Base-by-base conservation (phyloP, 2,888 invertebrate genomes). In the Carabus problematicus region DNA sequence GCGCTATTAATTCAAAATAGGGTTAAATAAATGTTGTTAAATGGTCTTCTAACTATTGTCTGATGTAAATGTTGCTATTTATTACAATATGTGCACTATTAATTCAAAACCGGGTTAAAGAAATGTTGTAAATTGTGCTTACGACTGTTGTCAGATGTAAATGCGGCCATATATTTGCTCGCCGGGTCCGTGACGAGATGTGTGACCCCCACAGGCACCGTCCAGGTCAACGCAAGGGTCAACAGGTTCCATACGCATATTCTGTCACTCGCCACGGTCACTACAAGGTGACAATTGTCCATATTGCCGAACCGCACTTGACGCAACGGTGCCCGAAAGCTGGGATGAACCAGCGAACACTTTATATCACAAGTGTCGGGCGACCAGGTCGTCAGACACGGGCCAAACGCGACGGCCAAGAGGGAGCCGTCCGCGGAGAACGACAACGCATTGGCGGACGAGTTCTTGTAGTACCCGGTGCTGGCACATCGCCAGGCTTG, bases 391-490 rank as follows among this genome's bases (percentile, higher is more conserved):
- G 92, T 93, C 55, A 92, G 78, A 8, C 85, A 85, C 18, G 86
- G 82, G 39, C 84, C 87, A 81, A 90, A 93, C 8, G 87, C 87
- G 11, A 90, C 89, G 4, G 88, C 91, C 49, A 94, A 77, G 19
- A 93, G 78, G 0, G 93, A 91, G n/a, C 92, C 92, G 79, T 94
- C 93, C 69, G 85, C 83, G 0, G 91, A 89, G 80, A 93, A 93
- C 54, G 85, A 85, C 1, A 88, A 82, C 47, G 86, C 84, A 16
- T 84, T 83, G 18, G 89, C 84, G 0, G 84, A 79, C 14, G 88
- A 78, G 72, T 87, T 82, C 61, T 88, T 84, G 75, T 90, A 93
- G 69, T 82, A 85, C 0, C 88, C 88, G 18, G 86, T 82, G 39
- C 86, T 86, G 41, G 86, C 83, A 77, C 91, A 91, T 69, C 79